Evolutionary conservation across 2,797 vertebrate genomes (phyloP), one percentile per base, ranked within the genome.

Genomic region (Mus minutoides): DNA sequence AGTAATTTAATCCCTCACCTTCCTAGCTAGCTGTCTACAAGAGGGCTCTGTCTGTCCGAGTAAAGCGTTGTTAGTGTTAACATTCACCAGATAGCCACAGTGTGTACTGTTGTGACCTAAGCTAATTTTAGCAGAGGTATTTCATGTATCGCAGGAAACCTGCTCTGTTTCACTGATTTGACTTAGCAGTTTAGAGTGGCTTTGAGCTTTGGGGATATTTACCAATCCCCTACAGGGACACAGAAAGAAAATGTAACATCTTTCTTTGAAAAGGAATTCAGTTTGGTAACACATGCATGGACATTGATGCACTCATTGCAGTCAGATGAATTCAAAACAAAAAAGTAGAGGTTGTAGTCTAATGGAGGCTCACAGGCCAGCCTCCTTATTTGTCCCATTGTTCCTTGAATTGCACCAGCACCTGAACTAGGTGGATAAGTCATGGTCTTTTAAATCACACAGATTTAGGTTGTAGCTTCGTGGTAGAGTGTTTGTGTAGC

Each of bases 41-140:
- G 95, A 98, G 79, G 92, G 16, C 58, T 94, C 75, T 85, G 89
- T 86, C 96, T 98, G 97, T 98, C 97, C 97, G 94, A 97, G 92
- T 88, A n/a, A 94, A 91, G 92, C 94, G 34, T 98, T 97, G 93
- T 94, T 97, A 77, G 37, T 95, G 62, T 97, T 67, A 43, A 76
- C 95, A 64, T 94, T 96, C 98, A 98, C 96, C 97, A 97, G 97
- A 98, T 98, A 98, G 97, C 96, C 94, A 93, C 97, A 93, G 75
- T 92, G 91, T 97, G 97, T 97, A 96, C 92, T 97, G 64, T 94
- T 92, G 3, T 91, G 89, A 86, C 43, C 94, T 52, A 73, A 84
- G 97, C 98, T 98, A 98, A 98, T 98, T 98, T 98, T 98, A 98
- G 98, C 97, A 91, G 92, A 79, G 84, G 31, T 82, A 22, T 93